Conservation (phyloP, 2,113 vertebrate species). For the Stigmatopora argus region DNA sequence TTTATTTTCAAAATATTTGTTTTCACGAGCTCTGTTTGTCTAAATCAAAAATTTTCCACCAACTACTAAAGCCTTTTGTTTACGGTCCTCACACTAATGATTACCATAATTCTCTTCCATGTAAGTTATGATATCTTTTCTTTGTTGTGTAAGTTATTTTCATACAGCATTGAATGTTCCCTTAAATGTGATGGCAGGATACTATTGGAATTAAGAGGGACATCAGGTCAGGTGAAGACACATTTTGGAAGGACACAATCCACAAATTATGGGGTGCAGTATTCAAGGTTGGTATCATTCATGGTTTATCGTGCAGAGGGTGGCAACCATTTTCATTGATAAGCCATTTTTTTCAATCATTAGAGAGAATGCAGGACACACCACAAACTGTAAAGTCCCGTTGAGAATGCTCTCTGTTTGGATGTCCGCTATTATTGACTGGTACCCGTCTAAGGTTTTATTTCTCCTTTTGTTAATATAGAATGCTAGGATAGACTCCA, state of each 20-base stretch:
- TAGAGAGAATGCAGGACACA: too few relatives aligned
- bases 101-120: too few relatives aligned
- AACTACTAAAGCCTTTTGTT: too few relatives aligned
- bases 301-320: neutral
- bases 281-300: neutral
- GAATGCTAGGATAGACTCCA: neutral
- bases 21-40: too few relatives aligned
- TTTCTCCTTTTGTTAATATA: neutral
- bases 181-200: neutral
- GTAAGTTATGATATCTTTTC: too few relatives aligned
- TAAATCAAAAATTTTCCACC: too few relatives aligned
- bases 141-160: neutral
- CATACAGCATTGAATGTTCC: neutral
- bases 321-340: too few relatives aligned
- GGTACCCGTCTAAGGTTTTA: neutral
- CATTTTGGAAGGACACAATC: neutral
- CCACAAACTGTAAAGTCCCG: too few relatives aligned
- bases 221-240: neutral
- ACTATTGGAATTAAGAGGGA: neutral
- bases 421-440: neutral
- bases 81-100: too few relatives aligned
- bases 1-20: slow-evolving; percentile 15
- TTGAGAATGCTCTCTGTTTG: neutral
- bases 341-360: too few relatives aligned
- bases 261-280: neutral